Conservation (phyloP, 2,797 vertebrate species). For the Manis pentadactyla region DNA sequence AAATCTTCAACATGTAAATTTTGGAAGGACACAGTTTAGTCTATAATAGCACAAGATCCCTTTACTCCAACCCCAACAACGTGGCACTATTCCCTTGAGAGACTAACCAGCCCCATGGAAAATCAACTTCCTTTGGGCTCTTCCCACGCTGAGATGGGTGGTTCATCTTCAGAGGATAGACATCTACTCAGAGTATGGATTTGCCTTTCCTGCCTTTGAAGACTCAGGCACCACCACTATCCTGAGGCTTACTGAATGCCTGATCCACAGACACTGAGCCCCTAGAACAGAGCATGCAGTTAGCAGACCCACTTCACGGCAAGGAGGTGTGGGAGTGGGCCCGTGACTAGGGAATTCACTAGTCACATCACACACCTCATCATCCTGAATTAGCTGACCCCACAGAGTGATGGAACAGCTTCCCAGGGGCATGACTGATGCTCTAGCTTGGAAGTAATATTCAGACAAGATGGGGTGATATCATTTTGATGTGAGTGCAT, state of each 20-base stretch:
- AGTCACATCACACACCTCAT: background rate
- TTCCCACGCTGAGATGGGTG: background rate
- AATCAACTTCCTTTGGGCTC: background rate
- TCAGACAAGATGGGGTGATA: background rate
- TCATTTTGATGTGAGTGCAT: background rate
- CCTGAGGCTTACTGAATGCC: background rate
- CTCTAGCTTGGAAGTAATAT: background rate
- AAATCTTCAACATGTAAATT: background rate
- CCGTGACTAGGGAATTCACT: background rate
- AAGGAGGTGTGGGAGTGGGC: background rate
- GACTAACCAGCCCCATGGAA: background rate
- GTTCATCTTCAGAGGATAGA: background rate
- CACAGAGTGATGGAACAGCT: background rate
- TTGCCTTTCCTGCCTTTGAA: background rate
- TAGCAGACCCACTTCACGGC: background rate
- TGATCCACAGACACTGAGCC: background rate
- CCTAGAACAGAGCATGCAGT: background rate
- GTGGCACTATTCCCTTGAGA: background rate
- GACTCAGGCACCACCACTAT: background rate
- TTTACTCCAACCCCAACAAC: too few relatives aligned
- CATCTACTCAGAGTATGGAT: background rate
- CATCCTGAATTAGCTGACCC: background rate
- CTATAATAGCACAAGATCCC: background rate
- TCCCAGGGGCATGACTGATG: background rate
- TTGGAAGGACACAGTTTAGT: background rate